Evolutionary conservation across 1,140 invertebrate species (phyloP).

Genomic region (Camponotus pennsylvanicus): DNA sequence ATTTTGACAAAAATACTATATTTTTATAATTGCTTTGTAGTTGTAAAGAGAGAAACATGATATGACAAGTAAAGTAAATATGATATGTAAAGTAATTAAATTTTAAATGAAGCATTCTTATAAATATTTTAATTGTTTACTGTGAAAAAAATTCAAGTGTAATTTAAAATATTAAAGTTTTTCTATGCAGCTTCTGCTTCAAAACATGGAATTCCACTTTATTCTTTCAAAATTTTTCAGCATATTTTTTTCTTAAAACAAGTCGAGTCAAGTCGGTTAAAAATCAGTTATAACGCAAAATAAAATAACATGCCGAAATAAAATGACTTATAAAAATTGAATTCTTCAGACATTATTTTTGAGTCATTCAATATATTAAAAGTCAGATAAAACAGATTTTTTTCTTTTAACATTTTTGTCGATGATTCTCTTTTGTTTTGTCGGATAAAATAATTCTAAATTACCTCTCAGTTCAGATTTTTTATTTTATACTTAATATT

Average conservation of each 20-base stretch:
- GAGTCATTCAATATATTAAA: background rate
- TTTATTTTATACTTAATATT: too few relatives aligned
- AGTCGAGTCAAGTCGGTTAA: background rate
- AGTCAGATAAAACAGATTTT: background rate
- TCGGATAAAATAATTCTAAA: background rate
- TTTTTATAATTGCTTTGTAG: constrained; percentile 2
- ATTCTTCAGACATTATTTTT: background rate
- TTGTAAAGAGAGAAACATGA: background rate
- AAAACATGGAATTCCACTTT: background rate
- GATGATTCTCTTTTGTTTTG: background rate
- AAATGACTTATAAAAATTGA: background rate
- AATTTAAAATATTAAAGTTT: background rate
- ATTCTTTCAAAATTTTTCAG: background rate
- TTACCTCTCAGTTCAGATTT: background rate
- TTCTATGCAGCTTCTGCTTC: background rate
- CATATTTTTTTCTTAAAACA: background rate
- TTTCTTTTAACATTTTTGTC: background rate
- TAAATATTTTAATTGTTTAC: background rate
- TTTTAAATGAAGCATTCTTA: background rate
- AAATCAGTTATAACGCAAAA: background rate
- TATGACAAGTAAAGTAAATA: background rate
- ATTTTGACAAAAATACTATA: constrained; percentile 1
- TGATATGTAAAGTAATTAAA: background rate
- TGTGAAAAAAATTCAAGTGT: background rate
- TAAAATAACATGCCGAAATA: background rate